Evolutionary conservation across 2,797 vertebrate genomes (phyloP), one percentile per base, ranked within the genome.

Genomic region (Vireo griseus): DNA sequence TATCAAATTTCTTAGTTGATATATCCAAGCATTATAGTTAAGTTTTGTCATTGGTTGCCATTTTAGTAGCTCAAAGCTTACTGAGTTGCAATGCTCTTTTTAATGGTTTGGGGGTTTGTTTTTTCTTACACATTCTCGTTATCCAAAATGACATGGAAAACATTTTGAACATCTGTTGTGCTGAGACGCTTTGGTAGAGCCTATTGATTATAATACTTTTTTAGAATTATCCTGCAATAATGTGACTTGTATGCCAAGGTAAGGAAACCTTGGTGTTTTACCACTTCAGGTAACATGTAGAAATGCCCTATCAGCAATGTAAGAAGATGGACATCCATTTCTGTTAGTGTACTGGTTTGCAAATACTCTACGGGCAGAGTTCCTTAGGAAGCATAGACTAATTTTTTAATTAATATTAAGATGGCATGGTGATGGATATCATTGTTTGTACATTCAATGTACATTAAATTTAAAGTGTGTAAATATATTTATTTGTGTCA

Each of bases 221-320:
- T 54, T 35, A 73, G 44, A 48, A 33, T 54, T 76, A 8, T 13
- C 61, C 7, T 83, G 29, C 11, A 66, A 1, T 40, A n/a, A 45
- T 22, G 7, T 40, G 28, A 40, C 10, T 59, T n/a, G 1, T 19
- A 3, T 35, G 13, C 5, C 9, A 25, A 35, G 2, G 1, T 45
- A 39, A 57, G 55, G 39, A 52, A 72, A 48, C 31, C 8, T 18
- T 57, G 31, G 16, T 29, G 12, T 57, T 86, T 69, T 68, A 37
- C 12, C 2, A 4, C 10, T n/a, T 62, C 9, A 26, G 18, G 1
- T 86, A 24, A 50, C 13, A 6, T 1, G 10, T 25, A 69, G 33
- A 54, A 55, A 15, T 50, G 19, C 10, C 28, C 5, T 91, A 77
- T 33, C 62, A 77, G 37, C 21, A 55, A 24, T 77, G 11, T 26